Base-by-base conservation (phyloP, 2,888 invertebrate genomes). In the Aphodius granarius region DNA sequence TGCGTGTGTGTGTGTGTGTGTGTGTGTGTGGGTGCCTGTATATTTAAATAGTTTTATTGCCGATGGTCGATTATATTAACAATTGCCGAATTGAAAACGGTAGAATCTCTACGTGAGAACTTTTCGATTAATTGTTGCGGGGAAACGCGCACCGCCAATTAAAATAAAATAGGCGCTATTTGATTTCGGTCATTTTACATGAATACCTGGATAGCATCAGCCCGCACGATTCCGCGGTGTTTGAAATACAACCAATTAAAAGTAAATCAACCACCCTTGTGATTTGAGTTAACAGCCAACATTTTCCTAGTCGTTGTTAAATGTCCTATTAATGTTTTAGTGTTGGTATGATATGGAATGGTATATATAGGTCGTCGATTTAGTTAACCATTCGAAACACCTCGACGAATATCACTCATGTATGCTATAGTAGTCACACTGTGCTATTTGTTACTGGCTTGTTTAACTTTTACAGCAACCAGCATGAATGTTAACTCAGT, bases 21-120 rank as follows among this genome's bases (percentile, higher is more conserved):
- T n/a, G n/a, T n/a, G n/a, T n/a, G n/a, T n/a, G n/a, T n/a, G n/a
- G n/a, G n/a, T n/a, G n/a, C n/a, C n/a, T n/a, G n/a, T 68, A 68
- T 43, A 43, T 68, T 68, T 68, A 20, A 68, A 68, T 68, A 68
- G 68, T 68, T 68, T 68, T 68, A 68, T 68, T 68, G 68, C 68
- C 43, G 68, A 68, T 22, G 16, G 68, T n/a, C 68, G 21, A 68
- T 68, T 68, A 68, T 22, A 68, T 68, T 68, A 68, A 68, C 68
- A 68, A 68, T 68, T 21, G 68, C 21, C 68, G 68, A 68, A 68
- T 68, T 68, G 68, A 68, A 68, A 68, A 68, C 43, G 43, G 68
- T 21, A 21, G 68, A 68, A n/a, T 68, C 68, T n/a, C 43, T 43
- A 43, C 21, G 68, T 22, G 68, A 20, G 68, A 22, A 68, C 21